Evolutionary conservation across 2,888 invertebrate species (phyloP).

Genomic region (Ophraella communa): DNA sequence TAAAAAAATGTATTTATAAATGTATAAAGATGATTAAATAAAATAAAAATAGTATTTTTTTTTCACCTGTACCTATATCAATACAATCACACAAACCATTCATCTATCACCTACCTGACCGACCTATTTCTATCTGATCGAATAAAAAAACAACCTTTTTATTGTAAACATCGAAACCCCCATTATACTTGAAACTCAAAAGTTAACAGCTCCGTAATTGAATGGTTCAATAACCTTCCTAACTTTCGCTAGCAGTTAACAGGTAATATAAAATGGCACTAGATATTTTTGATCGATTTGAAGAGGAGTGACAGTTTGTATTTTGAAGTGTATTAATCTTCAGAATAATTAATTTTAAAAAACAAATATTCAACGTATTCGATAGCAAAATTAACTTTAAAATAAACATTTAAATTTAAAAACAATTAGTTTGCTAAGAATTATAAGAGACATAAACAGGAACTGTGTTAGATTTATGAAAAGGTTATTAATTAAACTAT

Average conservation of each 20-base stretch:
- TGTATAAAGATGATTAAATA: not conserved
- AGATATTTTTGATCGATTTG: constrained; percentile 4
- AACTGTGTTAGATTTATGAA: too few species aligned
- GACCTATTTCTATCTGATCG: constrained; percentile 18
- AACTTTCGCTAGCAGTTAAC: constrained; percentile 20
- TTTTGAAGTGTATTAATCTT: too few species aligned
- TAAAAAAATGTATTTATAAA: not conserved
- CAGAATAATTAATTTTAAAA: too few species aligned
- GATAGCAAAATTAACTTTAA: too few species aligned
- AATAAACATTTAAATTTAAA: too few species aligned
- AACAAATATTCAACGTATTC: too few species aligned
- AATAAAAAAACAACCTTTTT: constrained; percentile 14
- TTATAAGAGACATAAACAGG: too few species aligned
- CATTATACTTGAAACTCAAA: constrained; percentile 20
- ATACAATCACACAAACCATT: constrained; percentile 7
- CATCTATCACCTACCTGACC: constrained; percentile 18
- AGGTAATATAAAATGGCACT: constrained; percentile 22
- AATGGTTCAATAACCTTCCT: constrained; percentile 35
- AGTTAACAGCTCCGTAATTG: constrained; percentile 38
- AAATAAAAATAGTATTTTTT: not conserved
- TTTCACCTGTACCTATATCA: constrained; percentile 16
- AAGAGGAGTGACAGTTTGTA: constrained; percentile 18
- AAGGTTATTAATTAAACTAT: too few species aligned
- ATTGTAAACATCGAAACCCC: constrained; percentile 14
- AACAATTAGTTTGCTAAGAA: too few species aligned